Evolutionary conservation across 2,113 vertebrate species (phyloP).

Genomic region (Plecturocebus donacophilus): DNA sequence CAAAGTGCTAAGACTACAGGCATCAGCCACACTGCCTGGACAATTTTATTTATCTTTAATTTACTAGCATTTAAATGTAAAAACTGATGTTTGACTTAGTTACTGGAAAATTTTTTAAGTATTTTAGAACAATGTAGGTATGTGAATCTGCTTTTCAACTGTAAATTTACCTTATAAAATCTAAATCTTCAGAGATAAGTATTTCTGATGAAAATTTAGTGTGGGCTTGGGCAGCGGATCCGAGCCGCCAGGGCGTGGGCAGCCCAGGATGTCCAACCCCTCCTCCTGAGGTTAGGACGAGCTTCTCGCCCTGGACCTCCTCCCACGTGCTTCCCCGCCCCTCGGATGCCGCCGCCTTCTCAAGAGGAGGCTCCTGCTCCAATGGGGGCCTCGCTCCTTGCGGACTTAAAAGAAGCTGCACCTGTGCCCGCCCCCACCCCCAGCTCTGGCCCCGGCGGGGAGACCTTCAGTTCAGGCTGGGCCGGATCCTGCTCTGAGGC

Average conservation of each 20-base stretch:
- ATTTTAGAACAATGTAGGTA: neutral
- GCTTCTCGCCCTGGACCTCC: neutral
- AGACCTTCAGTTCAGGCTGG: rapidly evolving
- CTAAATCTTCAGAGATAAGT: neutral
- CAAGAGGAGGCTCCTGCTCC: neutral
- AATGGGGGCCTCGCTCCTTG: rapidly evolving
- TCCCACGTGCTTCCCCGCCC: slow-evolving; percentile 73
- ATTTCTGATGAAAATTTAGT: slow-evolving; percentile 31
- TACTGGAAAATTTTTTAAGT: slow-evolving; percentile 20
- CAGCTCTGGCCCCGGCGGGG: slow-evolving; percentile 8
- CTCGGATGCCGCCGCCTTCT: neutral
- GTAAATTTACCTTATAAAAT: slow-evolving; percentile 1
- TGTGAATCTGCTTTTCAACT: slow-evolving; percentile 26
- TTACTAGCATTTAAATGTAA: slow-evolving; percentile 15
- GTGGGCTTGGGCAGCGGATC: neutral
- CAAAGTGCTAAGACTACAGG: no score
- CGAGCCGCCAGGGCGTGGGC: no score
- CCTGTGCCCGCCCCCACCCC: slow-evolving; percentile 31
- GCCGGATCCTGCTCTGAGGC: neutral
- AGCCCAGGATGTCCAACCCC: slow-evolving; percentile 58
- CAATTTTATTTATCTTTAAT: slow-evolving; percentile 29
- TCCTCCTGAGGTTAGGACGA: neutral
- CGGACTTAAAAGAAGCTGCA: slow-evolving; percentile 81
- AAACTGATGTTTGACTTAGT: slow-evolving; percentile 3
- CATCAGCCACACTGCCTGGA: no score